Evolutionary conservation across 2,888 invertebrate genomes (phyloP).

Genomic region (Lathronympha strigana): DNA sequence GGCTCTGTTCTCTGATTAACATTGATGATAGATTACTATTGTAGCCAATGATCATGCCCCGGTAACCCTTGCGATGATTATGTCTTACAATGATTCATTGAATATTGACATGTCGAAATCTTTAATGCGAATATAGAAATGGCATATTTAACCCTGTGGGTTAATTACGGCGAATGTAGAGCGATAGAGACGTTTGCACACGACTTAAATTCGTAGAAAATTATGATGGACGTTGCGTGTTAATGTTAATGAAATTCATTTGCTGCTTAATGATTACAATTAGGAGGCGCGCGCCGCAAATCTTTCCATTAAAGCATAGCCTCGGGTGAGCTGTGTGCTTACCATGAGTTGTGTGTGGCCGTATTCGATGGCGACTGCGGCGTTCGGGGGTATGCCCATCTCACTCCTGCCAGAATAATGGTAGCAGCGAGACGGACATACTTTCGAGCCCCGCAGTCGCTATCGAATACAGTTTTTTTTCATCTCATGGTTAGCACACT

Average conservation of each 20-base stretch:
- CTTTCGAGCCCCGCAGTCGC: too few relatives aligned
- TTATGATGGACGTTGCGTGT: conserved; percentile 52
- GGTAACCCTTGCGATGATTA: conserved; percentile 26
- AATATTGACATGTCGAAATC: conserved; percentile 36
- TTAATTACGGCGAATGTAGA: conserved; percentile 34
- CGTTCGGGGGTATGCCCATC: too few relatives aligned
- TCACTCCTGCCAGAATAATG: too few relatives aligned
- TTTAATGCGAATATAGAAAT: conserved; percentile 27
- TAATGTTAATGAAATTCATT: conserved; percentile 55
- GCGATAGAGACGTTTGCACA: conserved; percentile 30
- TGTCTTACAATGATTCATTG: conserved; percentile 25
- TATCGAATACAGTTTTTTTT: too few relatives aligned
- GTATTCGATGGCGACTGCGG: too few relatives aligned
- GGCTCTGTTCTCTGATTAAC: conserved; percentile 22
- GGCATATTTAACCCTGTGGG: conserved; percentile 37
- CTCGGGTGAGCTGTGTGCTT: conserved; percentile 46
- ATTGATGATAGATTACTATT: conserved; percentile 34
- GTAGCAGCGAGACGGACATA: too few relatives aligned
- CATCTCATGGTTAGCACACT: too few relatives aligned
- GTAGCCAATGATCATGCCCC: conserved; percentile 30
- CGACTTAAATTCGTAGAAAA: conserved; percentile 28
- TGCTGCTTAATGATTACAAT: conserved; percentile 58
- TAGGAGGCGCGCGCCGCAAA: conserved; percentile 51
- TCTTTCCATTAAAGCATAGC: conserved; percentile 49
- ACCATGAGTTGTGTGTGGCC: conserved; percentile 27